phyloP scores from a whole-genome alignment of 2,888 invertebrate species.

The Cremastinae sp. region DNA sequence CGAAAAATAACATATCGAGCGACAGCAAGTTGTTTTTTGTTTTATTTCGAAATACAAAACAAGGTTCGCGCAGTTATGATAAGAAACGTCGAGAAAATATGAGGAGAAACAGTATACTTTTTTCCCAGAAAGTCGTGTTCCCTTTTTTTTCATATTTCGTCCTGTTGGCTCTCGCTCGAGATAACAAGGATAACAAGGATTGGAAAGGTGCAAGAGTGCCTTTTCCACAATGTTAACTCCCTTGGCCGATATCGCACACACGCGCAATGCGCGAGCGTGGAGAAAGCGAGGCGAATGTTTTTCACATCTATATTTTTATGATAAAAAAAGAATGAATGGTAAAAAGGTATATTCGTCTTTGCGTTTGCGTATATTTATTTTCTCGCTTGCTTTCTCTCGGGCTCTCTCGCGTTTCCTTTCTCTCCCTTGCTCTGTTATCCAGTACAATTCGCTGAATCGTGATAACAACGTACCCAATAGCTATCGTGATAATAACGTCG shows the following conservation, averaged over 20 bases:
- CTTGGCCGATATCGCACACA: slow-evolving; percentile 18
- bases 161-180: slow-evolving; percentile 59
- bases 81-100: background rate
- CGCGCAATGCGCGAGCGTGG: no score
- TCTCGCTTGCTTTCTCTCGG: background rate
- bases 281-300: slow-evolving; percentile 3
- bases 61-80: background rate
- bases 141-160: slow-evolving; percentile 20
- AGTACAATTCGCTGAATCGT: slow-evolving; percentile 54
- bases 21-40: no score
- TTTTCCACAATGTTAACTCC: slow-evolving; percentile 26
- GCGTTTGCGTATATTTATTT: slow-evolving; percentile 14
- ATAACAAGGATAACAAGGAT: slow-evolving; percentile 67
- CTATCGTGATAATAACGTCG: slow-evolving; percentile 56
- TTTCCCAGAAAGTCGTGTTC: background rate
- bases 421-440: slow-evolving; percentile 12
- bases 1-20: no score
- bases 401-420: slow-evolving; percentile 7
- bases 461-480: slow-evolving; percentile 56
- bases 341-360: background rate
- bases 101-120: background rate
- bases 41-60: background rate
- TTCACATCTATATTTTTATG: slow-evolving; percentile 2
- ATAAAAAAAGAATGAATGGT: no score
- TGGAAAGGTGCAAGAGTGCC: slow-evolving; percentile 47